phyloP scores from a whole-genome alignment of 2,888 invertebrate species.

The Didymodactylos carnosus region DNA sequence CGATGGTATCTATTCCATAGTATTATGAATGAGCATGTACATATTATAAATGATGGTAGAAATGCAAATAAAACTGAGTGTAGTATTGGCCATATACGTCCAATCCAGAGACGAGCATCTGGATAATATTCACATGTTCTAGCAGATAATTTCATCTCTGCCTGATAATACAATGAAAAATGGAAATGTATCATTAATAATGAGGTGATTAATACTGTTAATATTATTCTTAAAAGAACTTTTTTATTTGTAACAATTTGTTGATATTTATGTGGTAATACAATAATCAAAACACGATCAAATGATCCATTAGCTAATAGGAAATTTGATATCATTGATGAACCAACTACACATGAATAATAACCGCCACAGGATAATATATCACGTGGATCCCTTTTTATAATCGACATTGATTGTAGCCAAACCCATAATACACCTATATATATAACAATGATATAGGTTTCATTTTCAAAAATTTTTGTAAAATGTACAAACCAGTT shows the following conservation, averaged over 20 bases:
- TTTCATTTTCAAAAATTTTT: too few species aligned
- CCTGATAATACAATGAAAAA: not conserved
- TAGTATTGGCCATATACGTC: not conserved
- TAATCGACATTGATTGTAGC: not conserved
- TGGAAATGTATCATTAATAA: not conserved
- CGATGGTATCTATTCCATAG: not conserved
- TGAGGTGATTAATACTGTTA: not conserved
- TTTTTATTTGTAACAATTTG: not conserved
- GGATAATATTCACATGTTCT: not conserved
- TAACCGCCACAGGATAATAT: not conserved
- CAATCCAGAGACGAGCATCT: not conserved
- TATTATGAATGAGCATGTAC: not conserved
- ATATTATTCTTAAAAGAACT: not conserved
- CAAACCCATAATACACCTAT: not conserved
- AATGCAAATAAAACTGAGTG: not conserved
- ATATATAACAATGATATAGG: too few species aligned
- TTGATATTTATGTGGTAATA: not conserved
- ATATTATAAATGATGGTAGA: not conserved
- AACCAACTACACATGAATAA: not conserved
- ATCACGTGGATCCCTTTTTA: not conserved
- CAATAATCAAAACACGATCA: not conserved
- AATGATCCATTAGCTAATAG: not conserved
- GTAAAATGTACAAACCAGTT: too few species aligned
- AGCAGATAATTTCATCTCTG: not conserved
- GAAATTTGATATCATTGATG: not conserved